Percentiles rank a stretch among this genome's conserved stretches.
Evolutionary conservation across 2,113 vertebrate species (phyloP).

Genomic region (Bombycilla garrulus): DNA sequence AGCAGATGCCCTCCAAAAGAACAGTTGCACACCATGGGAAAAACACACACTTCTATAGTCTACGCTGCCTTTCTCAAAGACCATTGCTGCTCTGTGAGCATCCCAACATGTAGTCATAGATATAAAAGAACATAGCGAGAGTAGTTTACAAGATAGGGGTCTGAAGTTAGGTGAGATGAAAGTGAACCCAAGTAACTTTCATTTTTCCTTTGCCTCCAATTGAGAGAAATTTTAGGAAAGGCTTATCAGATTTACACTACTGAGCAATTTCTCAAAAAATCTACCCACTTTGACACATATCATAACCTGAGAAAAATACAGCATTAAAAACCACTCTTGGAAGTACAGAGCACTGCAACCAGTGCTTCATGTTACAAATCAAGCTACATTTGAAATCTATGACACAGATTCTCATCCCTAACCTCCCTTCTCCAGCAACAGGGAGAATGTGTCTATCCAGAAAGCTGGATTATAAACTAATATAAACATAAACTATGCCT

Average conservation of each 20-base stretch:
- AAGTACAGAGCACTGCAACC: neutral
- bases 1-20: neutral
- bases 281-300: neutral
- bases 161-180: neutral
- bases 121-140: neutral
- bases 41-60: neutral
- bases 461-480: neutral
- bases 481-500: neutral
- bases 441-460: constrained; percentile 36
- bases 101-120: fast-evolving
- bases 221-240: neutral
- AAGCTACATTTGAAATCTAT: neutral
- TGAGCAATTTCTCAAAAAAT: neutral
- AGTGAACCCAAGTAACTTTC: neutral
- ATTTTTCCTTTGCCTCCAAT: neutral
- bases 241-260: neutral
- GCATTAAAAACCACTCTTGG: neutral
- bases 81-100: neutral
- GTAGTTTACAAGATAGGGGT: neutral
- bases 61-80: neutral
- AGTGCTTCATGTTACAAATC: neutral
- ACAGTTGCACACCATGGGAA: neutral
- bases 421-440: neutral
- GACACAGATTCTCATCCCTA: neutral
- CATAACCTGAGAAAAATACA: neutral